Percentiles rank a stretch among this genome's conserved stretches.
Evolutionary conservation across 2,888 invertebrate species (phyloP).

Genomic region (Stegophylla sp.): DNA sequence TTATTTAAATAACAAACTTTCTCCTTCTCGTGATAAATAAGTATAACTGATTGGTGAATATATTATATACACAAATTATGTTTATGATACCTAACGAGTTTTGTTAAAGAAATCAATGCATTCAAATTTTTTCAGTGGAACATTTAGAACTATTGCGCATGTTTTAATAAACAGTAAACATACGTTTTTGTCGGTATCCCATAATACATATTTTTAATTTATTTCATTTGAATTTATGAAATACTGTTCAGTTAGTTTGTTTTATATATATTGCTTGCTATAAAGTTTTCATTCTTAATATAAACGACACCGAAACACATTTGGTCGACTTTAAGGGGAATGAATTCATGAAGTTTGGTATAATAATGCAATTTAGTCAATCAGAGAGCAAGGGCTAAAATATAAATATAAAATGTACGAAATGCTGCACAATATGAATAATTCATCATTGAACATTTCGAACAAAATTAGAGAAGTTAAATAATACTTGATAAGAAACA

Average conservation of each 20-base stretch:
- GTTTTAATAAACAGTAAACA: neutral
- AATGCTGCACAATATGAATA: slow-evolving; percentile 30
- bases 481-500: slow-evolving; percentile 48
- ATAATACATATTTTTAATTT: neutral
- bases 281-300: slow-evolving; percentile 21
- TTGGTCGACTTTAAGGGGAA: slow-evolving; percentile 20
- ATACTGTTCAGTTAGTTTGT: neutral
- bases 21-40: no score
- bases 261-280: neutral
- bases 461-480: slow-evolving; percentile 47
- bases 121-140: no score
- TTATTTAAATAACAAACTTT: no score
- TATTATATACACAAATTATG: no score
- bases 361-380: slow-evolving; percentile 55
- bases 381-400: slow-evolving; percentile 24
- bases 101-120: no score
- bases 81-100: no score
- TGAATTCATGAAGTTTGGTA: slow-evolving; percentile 46
- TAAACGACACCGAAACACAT: slow-evolving; percentile 32
- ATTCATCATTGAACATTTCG: slow-evolving; percentile 42
- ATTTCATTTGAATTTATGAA: neutral
- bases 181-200: neutral
- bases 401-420: no score
- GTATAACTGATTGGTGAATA: no score
- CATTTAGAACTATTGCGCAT: neutral